Conservation (phyloP, 2,888 invertebrate species). For the Alsophila aescularia region DNA sequence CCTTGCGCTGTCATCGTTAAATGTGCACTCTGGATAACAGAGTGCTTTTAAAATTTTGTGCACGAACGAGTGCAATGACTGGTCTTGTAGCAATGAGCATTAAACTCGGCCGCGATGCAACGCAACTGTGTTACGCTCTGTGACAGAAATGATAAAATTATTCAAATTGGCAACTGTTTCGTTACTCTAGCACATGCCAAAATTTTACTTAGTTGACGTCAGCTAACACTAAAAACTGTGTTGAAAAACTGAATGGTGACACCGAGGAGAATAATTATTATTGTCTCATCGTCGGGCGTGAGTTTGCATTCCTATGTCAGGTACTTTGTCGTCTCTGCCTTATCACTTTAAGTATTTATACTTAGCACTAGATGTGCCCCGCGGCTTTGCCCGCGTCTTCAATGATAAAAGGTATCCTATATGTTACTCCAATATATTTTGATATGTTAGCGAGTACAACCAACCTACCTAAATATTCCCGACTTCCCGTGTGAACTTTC, state of each 20-base stretch:
- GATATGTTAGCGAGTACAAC: too few relatives aligned
- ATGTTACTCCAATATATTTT: too few relatives aligned
- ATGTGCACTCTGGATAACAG: conserved; percentile 37
- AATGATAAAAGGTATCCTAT: too few relatives aligned
- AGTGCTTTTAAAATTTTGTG: conserved; percentile 41
- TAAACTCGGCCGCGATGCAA: conserved; percentile 10
- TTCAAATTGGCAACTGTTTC: conserved; percentile 24
- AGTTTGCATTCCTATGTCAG: too few relatives aligned
- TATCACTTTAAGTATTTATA: too few relatives aligned
- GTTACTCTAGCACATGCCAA: conserved; percentile 18
- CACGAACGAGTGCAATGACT: conserved; percentile 47
- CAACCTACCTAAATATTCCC: too few relatives aligned
- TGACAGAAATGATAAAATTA: conserved; percentile 27
- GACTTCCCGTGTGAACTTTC: too few relatives aligned
- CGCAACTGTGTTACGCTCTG: conserved; percentile 28
- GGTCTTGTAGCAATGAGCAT: conserved; percentile 17
- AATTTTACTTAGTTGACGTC: conserved; percentile 18
- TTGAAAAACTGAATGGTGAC: conserved; percentile 1
- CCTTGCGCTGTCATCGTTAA: conserved; percentile 46
- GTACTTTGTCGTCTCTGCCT: not conserved
- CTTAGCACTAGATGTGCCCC: too few relatives aligned
- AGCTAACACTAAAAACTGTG: conserved; percentile 3
- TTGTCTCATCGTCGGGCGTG: not conserved
- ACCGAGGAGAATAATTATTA: not conserved
- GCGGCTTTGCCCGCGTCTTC: too few relatives aligned